Evolutionary conservation across 2,888 invertebrate species (phyloP).

Genomic region (Melangyna quadrimaculata): DNA sequence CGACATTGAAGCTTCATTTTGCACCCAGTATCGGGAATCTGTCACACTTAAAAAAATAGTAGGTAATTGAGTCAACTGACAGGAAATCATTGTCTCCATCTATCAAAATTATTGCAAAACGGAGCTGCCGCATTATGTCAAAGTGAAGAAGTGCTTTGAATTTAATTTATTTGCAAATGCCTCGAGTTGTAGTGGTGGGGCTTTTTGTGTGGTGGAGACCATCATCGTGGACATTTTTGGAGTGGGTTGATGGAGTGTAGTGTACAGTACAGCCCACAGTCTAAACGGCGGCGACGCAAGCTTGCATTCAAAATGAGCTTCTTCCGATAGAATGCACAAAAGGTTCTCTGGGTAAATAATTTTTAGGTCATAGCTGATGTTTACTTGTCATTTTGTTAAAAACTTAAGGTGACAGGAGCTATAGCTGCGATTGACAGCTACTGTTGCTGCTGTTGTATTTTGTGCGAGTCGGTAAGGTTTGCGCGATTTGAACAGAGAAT

Average conservation of each 20-base stretch:
- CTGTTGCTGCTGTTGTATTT: not conserved
- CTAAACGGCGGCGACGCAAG: not conserved
- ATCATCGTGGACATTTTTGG: not conserved
- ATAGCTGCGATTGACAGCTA: conserved; percentile 48
- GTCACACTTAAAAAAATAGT: conserved; percentile 26
- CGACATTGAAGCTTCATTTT: conserved; percentile 47
- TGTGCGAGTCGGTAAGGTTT: conserved; percentile 36
- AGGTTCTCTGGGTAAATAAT: conserved; percentile 47
- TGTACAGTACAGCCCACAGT: not conserved
- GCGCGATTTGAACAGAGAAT: conserved; percentile 25
- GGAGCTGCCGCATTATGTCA: conserved; percentile 50
- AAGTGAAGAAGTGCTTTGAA: conserved; percentile 41
- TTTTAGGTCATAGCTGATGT: conserved; percentile 59
- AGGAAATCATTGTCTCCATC: conserved; percentile 46
- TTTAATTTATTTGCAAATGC: conserved; percentile 32
- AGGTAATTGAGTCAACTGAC: conserved; percentile 54
- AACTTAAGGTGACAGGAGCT: conserved; percentile 29
- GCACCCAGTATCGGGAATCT: conserved; percentile 21
- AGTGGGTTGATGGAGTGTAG: not conserved
- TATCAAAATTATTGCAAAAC: conserved; percentile 18
- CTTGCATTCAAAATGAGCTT: conserved; percentile 30
- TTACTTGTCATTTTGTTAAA: conserved; percentile 44
- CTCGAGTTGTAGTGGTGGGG: no score
- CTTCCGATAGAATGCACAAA: conserved; percentile 50
- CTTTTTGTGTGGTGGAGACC: not conserved